Evolutionary conservation across 1,140 invertebrate genomes (phyloP), one percentile per base, ranked within the genome.

Genomic region (Pachypeltis micranthus): DNA sequence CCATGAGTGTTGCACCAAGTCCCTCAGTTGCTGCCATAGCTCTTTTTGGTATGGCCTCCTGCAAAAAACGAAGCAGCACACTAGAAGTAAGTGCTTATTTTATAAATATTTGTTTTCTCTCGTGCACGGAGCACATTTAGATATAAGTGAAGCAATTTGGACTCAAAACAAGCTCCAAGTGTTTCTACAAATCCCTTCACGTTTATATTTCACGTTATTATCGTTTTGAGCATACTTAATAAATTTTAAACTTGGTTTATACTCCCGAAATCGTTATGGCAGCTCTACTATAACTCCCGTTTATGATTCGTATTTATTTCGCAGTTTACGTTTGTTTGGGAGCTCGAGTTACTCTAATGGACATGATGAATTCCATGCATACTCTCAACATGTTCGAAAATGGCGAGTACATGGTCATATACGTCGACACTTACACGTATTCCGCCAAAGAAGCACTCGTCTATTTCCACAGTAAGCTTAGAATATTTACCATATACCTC

Each of bases 381-480:
- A 85, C 85, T 59, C 79, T 87, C 58, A 84, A 91, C 61, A 71
- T 97, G 56, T 87, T 97, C 70, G 85, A 87, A 21, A 86, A 91
- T 62, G 92, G 93, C 12, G 89, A 96, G 72, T 97, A 97, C 72
- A 89, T 96, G 79, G 89, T 97, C 44, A 93, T 98, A 70, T 91
- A 90, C 73, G 87, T 96, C 4, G 93, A 97, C 72, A 90, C 89
- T 80, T 86, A 90, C 78, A 86, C 86, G 0, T 93, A 91, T 74
- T 82, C 84, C 10, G 74, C 78, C 39, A 84, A 83, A 69, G 85
- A 90, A 71, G 84, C 87, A 10, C 76, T 84, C 64, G 86, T 88
- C 74, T 96, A 95, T 78, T 83, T 96, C 73, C 92, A 89, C 80
- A 86, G 91, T 90, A 77, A 51, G 47, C n/a, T n/a, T n/a, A n/a